phyloP scores from a whole-genome alignment of 2,888 invertebrate genomes.

The Patella pellucida region DNA sequence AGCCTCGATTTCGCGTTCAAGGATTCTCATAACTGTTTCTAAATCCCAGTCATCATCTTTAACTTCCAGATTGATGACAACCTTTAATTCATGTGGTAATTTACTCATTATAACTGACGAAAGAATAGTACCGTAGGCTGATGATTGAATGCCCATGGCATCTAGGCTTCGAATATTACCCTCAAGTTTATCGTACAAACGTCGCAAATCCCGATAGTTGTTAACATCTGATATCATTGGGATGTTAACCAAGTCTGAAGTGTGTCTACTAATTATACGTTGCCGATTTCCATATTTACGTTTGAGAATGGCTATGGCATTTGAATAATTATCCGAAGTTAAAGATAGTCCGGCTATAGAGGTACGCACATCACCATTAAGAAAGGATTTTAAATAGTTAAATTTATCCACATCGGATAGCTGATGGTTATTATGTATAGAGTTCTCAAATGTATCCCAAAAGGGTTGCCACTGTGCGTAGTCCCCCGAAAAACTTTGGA shows the following conservation, averaged over 20 bases:
- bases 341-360: background rate
- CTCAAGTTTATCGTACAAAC: background rate
- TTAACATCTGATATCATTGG: background rate
- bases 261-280: background rate
- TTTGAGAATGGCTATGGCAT: background rate
- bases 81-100: background rate
- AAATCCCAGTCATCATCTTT: constrained; percentile 6
- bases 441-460: too few relatives aligned
- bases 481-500: too few relatives aligned
- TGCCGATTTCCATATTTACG: background rate
- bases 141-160: background rate
- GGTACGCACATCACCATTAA: background rate
- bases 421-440: too few relatives aligned
- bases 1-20: background rate
- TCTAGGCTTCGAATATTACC: background rate
- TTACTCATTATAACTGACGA: constrained; percentile 1
- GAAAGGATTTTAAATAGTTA: background rate
- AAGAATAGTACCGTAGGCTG: background rate
- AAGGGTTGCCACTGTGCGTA: too few relatives aligned
- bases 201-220: background rate
- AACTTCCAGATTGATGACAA: background rate
- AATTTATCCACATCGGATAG: too few relatives aligned
- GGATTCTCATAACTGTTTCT: background rate
- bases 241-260: background rate
- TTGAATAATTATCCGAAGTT: background rate